Evolutionary conservation across 2,888 invertebrate genomes (phyloP).

Genomic region (Caenorhabditis panamensis): DNA sequence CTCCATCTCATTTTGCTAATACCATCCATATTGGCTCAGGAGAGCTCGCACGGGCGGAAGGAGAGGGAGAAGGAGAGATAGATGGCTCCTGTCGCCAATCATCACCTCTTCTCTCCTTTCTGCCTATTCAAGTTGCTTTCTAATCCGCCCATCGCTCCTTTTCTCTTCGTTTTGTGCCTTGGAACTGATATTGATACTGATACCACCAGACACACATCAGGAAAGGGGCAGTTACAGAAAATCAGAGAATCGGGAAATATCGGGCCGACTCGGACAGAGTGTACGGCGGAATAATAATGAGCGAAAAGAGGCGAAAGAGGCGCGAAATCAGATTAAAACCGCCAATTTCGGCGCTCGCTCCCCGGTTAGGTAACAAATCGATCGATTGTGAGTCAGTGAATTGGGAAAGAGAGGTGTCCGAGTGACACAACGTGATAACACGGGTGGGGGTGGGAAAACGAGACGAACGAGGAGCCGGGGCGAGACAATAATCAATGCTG

Average conservation of each 20-base stretch:
- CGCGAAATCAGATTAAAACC: conserved; percentile 52
- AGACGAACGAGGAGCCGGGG: conserved; percentile 3
- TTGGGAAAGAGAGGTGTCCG: conserved; percentile 19
- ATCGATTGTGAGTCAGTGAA: conserved; percentile 31
- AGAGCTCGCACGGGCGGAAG: neutral
- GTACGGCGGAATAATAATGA: conserved; percentile 49
- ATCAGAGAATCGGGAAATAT: neutral
- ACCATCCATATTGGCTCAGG: conserved; percentile 34
- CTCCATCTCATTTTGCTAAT: conserved; percentile 42
- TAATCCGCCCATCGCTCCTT: conserved; percentile 23
- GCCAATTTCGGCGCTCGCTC: conserved; percentile 10
- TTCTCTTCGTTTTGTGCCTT: no score
- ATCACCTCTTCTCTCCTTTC: conserved; percentile 19
- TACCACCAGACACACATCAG: conserved; percentile 14
- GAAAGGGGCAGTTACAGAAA: conserved; percentile 8
- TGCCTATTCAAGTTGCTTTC: conserved; percentile 40
- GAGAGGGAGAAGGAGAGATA: conserved; percentile 5
- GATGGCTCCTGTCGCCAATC: conserved; percentile 23
- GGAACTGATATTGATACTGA: no score
- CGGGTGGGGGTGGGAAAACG: neutral
- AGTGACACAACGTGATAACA: conserved; percentile 12
- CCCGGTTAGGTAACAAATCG: conserved; percentile 34
- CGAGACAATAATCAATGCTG: conserved; percentile 34
- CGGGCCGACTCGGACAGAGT: neutral
- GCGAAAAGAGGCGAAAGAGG: conserved; percentile 15